Conservation (phyloP, 2,888 invertebrate genomes). For the Andrena minutula region DNA sequence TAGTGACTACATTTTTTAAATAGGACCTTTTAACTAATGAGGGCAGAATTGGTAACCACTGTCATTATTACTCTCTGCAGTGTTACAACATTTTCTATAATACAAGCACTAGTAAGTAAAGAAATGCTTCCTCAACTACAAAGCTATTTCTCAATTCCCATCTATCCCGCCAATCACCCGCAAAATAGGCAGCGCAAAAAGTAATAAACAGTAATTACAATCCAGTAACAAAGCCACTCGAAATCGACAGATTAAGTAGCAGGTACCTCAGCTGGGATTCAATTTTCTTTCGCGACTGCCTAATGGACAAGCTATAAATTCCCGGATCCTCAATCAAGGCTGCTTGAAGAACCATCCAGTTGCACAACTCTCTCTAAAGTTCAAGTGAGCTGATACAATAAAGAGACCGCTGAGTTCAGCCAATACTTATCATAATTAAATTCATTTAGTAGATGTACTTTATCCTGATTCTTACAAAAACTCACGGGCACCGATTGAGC, state of each 20-base stretch:
- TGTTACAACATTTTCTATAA: too few relatives aligned
- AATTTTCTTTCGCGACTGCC: neutral
- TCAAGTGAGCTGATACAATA: neutral
- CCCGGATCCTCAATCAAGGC: neutral
- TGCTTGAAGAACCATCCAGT: neutral
- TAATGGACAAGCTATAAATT: neutral
- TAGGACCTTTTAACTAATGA: too few relatives aligned
- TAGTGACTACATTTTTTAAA: too few relatives aligned
- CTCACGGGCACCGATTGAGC: neutral
- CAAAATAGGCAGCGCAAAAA: too few relatives aligned
- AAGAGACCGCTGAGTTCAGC: neutral
- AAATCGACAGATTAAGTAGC: neutral
- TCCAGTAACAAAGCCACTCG: neutral
- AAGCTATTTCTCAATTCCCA: too few relatives aligned
- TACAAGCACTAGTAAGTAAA: too few relatives aligned
- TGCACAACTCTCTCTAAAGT: neutral
- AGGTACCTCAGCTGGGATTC: neutral
- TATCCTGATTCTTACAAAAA: neutral
- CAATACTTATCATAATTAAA: slow-evolving; percentile 34
- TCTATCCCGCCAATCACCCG: too few relatives aligned
- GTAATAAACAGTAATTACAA: neutral
- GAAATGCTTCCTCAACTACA: too few relatives aligned
- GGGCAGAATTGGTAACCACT: too few relatives aligned
- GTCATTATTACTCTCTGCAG: too few relatives aligned
- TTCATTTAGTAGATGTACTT: slow-evolving; percentile 1